A percentile compares a stretch with the other conserved stretches of the same genome.
phyloP scores from a whole-genome alignment of 2,797 vertebrate genomes.

The Cichlasoma orientale region DNA sequence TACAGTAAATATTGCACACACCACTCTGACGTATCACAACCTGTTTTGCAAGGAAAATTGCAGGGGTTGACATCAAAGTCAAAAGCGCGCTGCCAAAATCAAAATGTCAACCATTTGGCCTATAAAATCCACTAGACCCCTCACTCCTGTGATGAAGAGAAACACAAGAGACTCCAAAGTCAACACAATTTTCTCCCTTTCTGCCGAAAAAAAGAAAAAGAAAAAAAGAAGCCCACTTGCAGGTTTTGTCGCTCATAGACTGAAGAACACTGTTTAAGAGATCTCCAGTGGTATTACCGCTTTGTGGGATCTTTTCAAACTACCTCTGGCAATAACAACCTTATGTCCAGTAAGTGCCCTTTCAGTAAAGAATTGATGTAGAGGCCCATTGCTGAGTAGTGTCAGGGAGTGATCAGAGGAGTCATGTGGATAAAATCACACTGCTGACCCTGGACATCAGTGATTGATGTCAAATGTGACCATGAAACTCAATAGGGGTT shows the following conservation, averaged over 20 bases:
- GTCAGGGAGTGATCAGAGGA: constrained; percentile 74
- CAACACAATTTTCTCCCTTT: constrained; percentile 80
- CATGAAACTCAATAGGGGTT: constrained; percentile 71
- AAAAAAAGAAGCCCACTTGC: constrained; percentile 57
- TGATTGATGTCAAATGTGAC: constrained; percentile 77
- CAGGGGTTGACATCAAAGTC: constrained; percentile 82
- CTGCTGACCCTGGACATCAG: constrained; percentile 67
- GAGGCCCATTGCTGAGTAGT: constrained; percentile 67
- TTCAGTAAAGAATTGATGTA: constrained; percentile 78
- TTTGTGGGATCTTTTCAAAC: constrained; percentile 54
- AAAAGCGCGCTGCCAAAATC: constrained; percentile 73
- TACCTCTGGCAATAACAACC: constrained; percentile 71
- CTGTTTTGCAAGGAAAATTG: constrained; percentile 71
- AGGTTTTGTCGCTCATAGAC: constrained; percentile 73
- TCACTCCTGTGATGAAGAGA: constrained; percentile 83
- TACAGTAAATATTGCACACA: constrained; percentile 71
- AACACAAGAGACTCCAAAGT: constrained; percentile 85
- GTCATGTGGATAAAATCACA: constrained; percentile 71
- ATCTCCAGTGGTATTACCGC: constrained; percentile 71
- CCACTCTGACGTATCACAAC: constrained; percentile 57
- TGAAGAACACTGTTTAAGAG: constrained; percentile 73
- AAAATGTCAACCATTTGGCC: constrained; percentile 79
- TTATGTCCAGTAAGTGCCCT: constrained; percentile 77
- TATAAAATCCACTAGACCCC: constrained; percentile 82
- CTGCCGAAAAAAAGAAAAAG: constrained; percentile 37